phyloP scores from a whole-genome alignment of 1,140 invertebrate species.

The Drosophila rhopaloa region DNA sequence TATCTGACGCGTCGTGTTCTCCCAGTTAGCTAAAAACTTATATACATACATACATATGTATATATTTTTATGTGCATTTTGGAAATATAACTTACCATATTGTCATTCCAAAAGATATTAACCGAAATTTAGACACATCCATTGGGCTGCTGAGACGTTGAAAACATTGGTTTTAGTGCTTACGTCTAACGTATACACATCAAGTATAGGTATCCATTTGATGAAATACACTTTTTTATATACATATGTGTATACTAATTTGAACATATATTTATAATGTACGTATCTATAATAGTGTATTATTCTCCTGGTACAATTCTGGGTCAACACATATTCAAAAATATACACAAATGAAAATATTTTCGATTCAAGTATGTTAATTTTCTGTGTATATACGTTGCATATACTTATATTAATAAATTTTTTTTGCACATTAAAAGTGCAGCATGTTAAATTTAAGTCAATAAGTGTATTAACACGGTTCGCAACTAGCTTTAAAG shows the following conservation, averaged over 20 bases:
- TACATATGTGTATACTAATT: constrained; percentile 7
- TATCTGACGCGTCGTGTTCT: constrained; percentile 25
- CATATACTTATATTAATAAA: constrained; percentile 1
- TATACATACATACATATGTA: constrained; percentile 24
- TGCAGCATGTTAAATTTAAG: constrained; percentile 12
- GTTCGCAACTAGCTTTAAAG: not conserved
- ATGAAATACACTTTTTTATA: not conserved
- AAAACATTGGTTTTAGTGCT: constrained; percentile 5
- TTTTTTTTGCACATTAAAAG: not conserved
- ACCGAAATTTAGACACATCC: not conserved
- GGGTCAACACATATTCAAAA: constrained; percentile 26
- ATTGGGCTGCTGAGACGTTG: not conserved
- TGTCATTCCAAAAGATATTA: constrained; percentile 19
- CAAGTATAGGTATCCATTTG: constrained; percentile 9
- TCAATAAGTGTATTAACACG: not conserved
- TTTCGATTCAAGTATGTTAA: constrained; percentile 8
- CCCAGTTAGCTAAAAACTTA: constrained; percentile 26
- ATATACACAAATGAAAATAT: constrained; percentile 12
- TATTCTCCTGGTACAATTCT: constrained; percentile 14
- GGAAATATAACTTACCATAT: constrained; percentile 23
- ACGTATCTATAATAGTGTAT: constrained; percentile 2
- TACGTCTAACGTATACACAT: not conserved
- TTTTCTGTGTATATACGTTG: not conserved
- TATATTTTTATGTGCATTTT: constrained; percentile 35
- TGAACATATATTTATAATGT: constrained; percentile 9